phyloP scores from a whole-genome alignment of 2,888 invertebrate species.

The Artemia sinica region DNA sequence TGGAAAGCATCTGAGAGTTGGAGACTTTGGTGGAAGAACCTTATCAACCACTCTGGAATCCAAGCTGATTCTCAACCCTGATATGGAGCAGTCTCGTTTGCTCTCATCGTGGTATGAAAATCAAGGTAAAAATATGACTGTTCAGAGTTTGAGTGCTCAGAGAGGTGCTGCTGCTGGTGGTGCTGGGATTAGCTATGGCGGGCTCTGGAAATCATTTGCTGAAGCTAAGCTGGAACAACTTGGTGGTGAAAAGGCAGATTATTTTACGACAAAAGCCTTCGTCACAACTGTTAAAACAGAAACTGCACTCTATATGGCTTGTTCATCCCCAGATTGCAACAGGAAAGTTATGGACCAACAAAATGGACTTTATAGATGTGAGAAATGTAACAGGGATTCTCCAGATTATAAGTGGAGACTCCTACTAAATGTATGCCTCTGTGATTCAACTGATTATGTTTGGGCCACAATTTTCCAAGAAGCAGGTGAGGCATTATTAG shows the following conservation, averaged over 20 bases:
- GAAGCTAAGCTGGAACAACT: slow-evolving; percentile 53
- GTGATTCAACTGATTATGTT: slow-evolving; percentile 67
- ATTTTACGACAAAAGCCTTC: slow-evolving; percentile 57
- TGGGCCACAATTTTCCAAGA: slow-evolving; percentile 84
- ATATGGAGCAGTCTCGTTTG: slow-evolving; percentile 62
- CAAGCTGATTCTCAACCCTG: slow-evolving; percentile 54
- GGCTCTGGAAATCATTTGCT: slow-evolving; percentile 53
- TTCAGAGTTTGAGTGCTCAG: slow-evolving; percentile 38
- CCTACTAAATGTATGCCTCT: slow-evolving; percentile 61
- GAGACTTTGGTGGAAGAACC: slow-evolving; percentile 64
- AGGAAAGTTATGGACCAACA: slow-evolving; percentile 82
- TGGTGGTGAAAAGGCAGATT: slow-evolving; percentile 63
- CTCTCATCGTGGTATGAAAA: slow-evolving; percentile 82
- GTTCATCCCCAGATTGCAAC: slow-evolving; percentile 71
- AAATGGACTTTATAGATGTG: slow-evolving; percentile 76
- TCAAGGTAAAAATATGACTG: slow-evolving; percentile 45
- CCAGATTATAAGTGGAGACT: slow-evolving; percentile 71
- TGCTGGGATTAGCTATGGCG: slow-evolving; percentile 28
- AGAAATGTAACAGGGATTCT: slow-evolving; percentile 74
- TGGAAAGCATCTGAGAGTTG: slow-evolving; percentile 61
- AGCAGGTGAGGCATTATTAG: slow-evolving; percentile 54
- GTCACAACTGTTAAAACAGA: slow-evolving; percentile 59
- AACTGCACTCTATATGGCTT: slow-evolving; percentile 77
- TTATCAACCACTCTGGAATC: slow-evolving; percentile 31
- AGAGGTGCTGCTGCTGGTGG: slow-evolving; percentile 30